phyloP scores from a whole-genome alignment of 2,113 vertebrate species.

The Agapornis roseicollis region DNA sequence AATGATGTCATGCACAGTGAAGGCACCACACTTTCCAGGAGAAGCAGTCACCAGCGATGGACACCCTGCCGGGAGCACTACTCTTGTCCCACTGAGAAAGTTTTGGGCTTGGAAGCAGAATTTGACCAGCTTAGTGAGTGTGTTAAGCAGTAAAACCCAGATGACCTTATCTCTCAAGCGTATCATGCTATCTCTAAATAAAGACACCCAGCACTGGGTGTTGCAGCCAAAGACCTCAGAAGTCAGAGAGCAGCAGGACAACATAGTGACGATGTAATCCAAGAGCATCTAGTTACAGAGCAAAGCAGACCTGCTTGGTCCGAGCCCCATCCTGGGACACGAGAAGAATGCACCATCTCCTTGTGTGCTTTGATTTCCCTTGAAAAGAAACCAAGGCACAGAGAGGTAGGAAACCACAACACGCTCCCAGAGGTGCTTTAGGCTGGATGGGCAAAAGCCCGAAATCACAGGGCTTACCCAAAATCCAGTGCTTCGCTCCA shows the following conservation, averaged over 20 bases:
- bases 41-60: neutral
- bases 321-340: neutral
- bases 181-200: neutral
- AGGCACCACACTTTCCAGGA: neutral
- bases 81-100: neutral
- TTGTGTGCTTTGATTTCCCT: neutral
- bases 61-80: neutral
- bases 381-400: neutral
- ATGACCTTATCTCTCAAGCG: neutral
- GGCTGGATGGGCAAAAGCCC: neutral
- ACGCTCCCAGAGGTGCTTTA: neutral
- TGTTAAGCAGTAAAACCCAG: neutral
- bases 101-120: neutral
- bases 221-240: neutral
- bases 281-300: too few species aligned
- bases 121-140: rapidly evolving
- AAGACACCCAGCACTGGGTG: neutral
- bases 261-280: rapidly evolving
- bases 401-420: conserved; percentile 12
- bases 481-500: neutral
- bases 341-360: neutral
- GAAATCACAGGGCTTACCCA: neutral
- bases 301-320: neutral
- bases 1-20: neutral
- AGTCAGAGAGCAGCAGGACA: neutral